Evolutionary conservation across 2,888 invertebrate species (phyloP), one percentile per base, ranked within the genome.

Genomic region (Metallyticus violacea): DNA sequence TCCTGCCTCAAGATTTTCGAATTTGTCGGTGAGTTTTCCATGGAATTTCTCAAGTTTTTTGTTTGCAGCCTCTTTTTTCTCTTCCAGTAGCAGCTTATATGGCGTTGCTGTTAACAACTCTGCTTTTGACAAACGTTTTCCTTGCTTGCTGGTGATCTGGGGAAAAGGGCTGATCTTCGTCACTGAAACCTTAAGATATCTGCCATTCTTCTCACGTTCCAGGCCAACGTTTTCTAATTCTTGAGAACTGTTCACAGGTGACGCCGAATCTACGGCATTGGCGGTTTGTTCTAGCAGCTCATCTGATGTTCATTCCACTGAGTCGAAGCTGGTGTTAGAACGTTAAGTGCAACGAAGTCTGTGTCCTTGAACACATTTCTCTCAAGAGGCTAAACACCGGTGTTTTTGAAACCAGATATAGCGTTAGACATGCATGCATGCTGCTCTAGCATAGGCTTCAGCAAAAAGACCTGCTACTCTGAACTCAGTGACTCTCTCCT

Each of bases 371-470:
- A 82, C 6, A 86, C 40, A 86, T 82, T 77, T 25, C 81, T 7
- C 22, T 77, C 26, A 9, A 82, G 29, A 30, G 86, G 82, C 78
- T 82, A 86, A 27, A 86, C 82, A 7, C 82, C 82, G 28, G 82
- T 78, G 25, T 26, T 26, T 85, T 9, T 78, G 81, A 85, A 85
- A 7, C 77, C 85, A 85, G 25, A 22, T 22, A 22, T 26, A 7
- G 86, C 81, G 30, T 86, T 81, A 9, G 22, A 25, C 29, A 29
- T 29, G 29, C 29, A 29, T 29, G 29, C 80, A 28, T 78, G 80
- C 80, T 80, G 84, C 87, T 77, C 40, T 83, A 26, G 26, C 76
- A 77, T 84, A 87, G n/a, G 85, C 85, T 26, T 85, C 85, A 3
- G 28, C n/a, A 79, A 87, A 40, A 15, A 86, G 40, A 15, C 25